Evolutionary conservation across 2,797 vertebrate genomes (phyloP).

Genomic region (Macropodus opercularis): DNA sequence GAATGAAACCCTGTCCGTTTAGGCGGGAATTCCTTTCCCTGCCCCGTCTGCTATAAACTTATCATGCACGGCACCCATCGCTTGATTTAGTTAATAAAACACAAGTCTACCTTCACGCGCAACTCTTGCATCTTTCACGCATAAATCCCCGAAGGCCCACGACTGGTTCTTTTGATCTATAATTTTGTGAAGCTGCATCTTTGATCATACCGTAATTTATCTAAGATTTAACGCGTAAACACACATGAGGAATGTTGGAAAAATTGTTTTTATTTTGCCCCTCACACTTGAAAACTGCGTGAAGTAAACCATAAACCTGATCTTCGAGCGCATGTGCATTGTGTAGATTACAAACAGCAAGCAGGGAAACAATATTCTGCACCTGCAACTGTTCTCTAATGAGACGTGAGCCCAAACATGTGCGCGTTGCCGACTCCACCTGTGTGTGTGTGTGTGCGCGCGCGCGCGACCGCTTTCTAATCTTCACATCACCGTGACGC

Average conservation of each 20-base stretch:
- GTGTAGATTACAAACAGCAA: no score
- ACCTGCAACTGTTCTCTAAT: no score
- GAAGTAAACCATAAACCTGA: no score
- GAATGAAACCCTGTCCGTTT: constrained; percentile 1
- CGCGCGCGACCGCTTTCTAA: constrained; percentile 20
- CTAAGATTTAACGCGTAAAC: neutral
- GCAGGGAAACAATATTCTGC: no score
- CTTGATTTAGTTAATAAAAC: constrained; percentile 17
- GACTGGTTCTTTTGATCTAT: constrained; percentile 17
- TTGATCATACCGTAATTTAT: constrained; percentile 6
- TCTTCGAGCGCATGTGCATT: no score
- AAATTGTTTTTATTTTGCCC: neutral
- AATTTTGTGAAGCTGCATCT: neutral
- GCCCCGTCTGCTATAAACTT: neutral
- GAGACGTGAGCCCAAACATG: no score
- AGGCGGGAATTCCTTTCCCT: neutral
- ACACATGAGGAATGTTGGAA: no score
- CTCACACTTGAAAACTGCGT: neutral
- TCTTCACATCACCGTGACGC: constrained; percentile 10
- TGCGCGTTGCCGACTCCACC: no score
- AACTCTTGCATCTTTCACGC: constrained; percentile 10
- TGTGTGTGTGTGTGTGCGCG: no score
- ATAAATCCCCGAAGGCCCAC: neutral
- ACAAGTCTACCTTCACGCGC: neutral
- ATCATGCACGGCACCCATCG: constrained; percentile 1